phyloP scores from a whole-genome alignment of 2,888 invertebrate genomes.

The Myopa tessellatipennis region DNA sequence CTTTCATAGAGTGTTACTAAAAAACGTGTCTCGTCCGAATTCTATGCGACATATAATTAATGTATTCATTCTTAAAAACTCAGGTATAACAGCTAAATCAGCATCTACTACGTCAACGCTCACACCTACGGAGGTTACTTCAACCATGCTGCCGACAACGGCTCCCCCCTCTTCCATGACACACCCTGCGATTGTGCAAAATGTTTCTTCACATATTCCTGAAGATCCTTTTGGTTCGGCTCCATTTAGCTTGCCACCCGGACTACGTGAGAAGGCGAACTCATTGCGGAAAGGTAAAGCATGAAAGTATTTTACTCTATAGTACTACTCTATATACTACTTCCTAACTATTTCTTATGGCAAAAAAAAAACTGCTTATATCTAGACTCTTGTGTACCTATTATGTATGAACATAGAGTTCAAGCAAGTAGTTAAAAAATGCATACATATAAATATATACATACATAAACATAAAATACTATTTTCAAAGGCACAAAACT shows the following conservation, averaged over 20 bases:
- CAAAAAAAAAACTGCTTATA: background rate
- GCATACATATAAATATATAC: background rate
- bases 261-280: conserved; percentile 68
- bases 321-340: conserved; percentile 25
- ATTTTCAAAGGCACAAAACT: no score
- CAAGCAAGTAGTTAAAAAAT: background rate
- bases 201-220: conserved; percentile 63
- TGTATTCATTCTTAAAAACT: background rate
- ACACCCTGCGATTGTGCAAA: conserved; percentile 26
- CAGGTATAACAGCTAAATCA: conserved; percentile 66
- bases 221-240: conserved; percentile 86
- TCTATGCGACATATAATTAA: background rate
- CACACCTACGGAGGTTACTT: conserved; percentile 62
- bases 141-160: conserved; percentile 30
- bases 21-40: background rate
- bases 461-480: background rate
- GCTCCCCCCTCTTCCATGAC: conserved; percentile 32
- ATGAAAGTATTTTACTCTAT: conserved; percentile 59
- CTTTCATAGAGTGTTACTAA: background rate
- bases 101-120: conserved; percentile 66
- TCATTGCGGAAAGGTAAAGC: conserved; percentile 69
- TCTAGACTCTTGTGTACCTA: background rate
- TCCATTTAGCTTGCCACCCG: conserved; percentile 79
- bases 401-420: background rate
- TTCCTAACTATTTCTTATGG: conserved; percentile 21